phyloP scores from a whole-genome alignment of 2,113 vertebrate species.

The Crypturellus undulatus region DNA sequence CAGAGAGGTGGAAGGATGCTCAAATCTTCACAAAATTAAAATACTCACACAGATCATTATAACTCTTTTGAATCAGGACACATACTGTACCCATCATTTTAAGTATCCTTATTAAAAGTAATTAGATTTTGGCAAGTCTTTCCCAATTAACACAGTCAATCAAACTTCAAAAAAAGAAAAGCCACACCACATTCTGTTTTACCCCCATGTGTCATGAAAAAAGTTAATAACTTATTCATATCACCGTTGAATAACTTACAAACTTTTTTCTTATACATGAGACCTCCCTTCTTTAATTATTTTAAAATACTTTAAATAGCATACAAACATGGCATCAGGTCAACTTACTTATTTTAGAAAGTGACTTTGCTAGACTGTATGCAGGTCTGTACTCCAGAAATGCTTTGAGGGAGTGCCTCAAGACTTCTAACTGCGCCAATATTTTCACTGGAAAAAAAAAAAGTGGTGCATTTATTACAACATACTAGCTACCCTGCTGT shows the following conservation, averaged over 20 bases:
- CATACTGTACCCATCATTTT: neutral
- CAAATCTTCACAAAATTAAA: conserved; percentile 31
- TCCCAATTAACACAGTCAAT: conserved; percentile 22
- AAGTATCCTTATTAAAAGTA: conserved; percentile 35
- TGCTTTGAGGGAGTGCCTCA: conserved; percentile 62
- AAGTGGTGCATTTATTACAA: conserved; percentile 16
- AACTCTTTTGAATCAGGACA: conserved; percentile 45
- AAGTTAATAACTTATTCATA: neutral
- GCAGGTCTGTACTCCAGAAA: conserved; percentile 66
- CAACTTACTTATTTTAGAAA: conserved; percentile 72
- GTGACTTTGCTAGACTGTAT: conserved; percentile 65
- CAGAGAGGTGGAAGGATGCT: neutral
- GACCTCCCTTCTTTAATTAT: neutral
- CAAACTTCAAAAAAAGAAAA: conserved; percentile 1
- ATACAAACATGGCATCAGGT: neutral
- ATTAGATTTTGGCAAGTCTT: conserved; percentile 43
- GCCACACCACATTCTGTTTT: neutral
- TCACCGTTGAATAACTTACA: neutral
- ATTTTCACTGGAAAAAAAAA: conserved; percentile 49
- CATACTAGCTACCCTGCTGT: neutral
- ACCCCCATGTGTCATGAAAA: neutral
- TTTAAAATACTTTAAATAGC: conserved; percentile 34
- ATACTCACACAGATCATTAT: conserved; percentile 21
- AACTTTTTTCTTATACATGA: neutral
- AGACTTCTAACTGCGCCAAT: conserved; percentile 65